These are phyloP conservation scores for Timema podura DNA, from an alignment of 2,888 invertebrate genomes.

Conservation along the genomic window DNA sequence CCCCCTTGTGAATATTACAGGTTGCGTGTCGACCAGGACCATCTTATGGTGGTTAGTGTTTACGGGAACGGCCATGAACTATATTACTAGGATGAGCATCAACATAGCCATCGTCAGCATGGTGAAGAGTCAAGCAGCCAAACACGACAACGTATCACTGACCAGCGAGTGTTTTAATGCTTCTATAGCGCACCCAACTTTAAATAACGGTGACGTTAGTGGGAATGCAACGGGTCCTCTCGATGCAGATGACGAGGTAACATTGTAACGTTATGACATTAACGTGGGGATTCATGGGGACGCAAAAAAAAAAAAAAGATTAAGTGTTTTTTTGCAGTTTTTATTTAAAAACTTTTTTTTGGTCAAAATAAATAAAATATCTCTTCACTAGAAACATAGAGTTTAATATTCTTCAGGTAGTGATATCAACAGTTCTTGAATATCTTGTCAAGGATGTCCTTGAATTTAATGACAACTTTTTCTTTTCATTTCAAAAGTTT, in stretches of 20 bases:
- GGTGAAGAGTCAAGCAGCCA: neutral
- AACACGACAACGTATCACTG: neutral
- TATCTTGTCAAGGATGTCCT: too few species aligned
- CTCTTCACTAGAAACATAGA: too few species aligned
- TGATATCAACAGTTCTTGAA: too few species aligned
- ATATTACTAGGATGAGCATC: neutral
- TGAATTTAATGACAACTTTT: too few species aligned
- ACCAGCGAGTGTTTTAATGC: neutral
- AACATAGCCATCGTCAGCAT: neutral
- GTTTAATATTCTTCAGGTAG: too few species aligned
- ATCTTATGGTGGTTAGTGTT: conserved; percentile 3
- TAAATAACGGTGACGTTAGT: neutral
- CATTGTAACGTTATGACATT: neutral
- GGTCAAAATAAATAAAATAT: too few species aligned
- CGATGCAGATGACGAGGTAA: neutral
- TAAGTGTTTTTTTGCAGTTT: too few species aligned
- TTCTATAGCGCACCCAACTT: neutral
- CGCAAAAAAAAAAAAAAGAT: too few species aligned
- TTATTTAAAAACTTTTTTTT: too few species aligned
- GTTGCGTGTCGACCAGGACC: neutral
- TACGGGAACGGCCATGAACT: neutral
- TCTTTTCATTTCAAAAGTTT: too few species aligned
- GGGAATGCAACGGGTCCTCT: neutral
- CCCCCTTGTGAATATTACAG: neutral
- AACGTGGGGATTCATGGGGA: too few species aligned